Evolutionary conservation across 2,113 vertebrate species (phyloP).

Genomic region (Thalassoma bifasciatum): DNA sequence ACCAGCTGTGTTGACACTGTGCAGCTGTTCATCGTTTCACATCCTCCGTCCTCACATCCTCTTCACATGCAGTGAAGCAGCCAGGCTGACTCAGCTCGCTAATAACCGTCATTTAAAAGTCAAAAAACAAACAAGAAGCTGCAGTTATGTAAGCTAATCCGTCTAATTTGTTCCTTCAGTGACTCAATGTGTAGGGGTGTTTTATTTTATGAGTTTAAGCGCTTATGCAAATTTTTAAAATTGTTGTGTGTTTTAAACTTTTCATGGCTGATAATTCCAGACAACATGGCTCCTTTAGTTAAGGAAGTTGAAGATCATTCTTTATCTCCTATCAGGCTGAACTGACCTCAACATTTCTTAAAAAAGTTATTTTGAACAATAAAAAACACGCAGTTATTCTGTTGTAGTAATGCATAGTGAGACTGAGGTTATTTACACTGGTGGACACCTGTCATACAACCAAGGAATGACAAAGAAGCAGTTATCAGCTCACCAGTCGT

Average conservation of each 20-base stretch:
- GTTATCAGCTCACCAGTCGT: too few relatives aligned
- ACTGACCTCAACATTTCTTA: too few relatives aligned
- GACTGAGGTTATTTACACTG: too few relatives aligned
- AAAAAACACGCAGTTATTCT: too few relatives aligned
- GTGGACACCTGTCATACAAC: too few relatives aligned
- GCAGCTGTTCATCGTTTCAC: slow-evolving; percentile 37
- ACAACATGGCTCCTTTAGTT: neutral
- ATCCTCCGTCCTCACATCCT: neutral
- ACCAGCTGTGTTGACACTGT: slow-evolving; percentile 21
- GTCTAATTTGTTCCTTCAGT: neutral
- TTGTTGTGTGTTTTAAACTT: neutral
- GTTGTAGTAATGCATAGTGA: too few relatives aligned
- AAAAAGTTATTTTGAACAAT: too few relatives aligned
- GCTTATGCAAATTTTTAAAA: neutral
- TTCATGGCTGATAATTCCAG: slow-evolving; percentile 4
- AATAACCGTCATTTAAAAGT: slow-evolving; percentile 25
- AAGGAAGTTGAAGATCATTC: too few relatives aligned
- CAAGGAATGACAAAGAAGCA: too few relatives aligned
- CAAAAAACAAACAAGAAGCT: slow-evolving; percentile 8
- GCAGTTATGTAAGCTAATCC: slow-evolving; percentile 8
- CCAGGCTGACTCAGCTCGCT: slow-evolving; percentile 22
- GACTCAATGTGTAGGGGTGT: neutral
- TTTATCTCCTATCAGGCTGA: too few relatives aligned
- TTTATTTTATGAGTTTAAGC: too few relatives aligned
- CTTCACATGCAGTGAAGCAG: slow-evolving; percentile 28